phyloP scores from a whole-genome alignment of 2,888 invertebrate genomes.

The Steinernema carpocapsae region DNA sequence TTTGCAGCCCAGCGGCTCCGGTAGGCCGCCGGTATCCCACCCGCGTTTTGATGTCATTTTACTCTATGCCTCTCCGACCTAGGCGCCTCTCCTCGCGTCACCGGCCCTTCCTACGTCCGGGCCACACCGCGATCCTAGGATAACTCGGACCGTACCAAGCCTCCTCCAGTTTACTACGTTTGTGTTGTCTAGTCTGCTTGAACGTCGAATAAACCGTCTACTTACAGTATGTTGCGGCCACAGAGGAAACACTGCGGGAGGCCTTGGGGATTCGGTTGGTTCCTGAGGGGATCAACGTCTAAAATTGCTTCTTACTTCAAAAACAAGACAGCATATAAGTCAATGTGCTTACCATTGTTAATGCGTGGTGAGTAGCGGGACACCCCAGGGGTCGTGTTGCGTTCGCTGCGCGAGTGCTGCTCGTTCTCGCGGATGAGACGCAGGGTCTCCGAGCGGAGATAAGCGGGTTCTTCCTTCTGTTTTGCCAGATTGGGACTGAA shows the following conservation, averaged over 20 bases:
- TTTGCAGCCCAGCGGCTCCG: no score
- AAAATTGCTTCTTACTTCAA: slow-evolving; percentile 14
- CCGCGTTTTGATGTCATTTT: neutral
- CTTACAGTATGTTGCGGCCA: slow-evolving; percentile 96
- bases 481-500: slow-evolving; percentile 29
- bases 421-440: slow-evolving; percentile 63
- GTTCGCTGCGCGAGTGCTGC: neutral
- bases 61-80: neutral
- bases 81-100: neutral
- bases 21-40: no score
- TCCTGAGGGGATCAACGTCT: slow-evolving; percentile 72
- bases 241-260: slow-evolving; percentile 94
- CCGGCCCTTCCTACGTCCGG: slow-evolving; percentile 2
- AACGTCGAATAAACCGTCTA: slow-evolving; percentile 30
- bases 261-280: slow-evolving; percentile 74
- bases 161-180: slow-evolving; percentile 8
- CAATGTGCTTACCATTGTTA: neutral
- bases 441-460: slow-evolving; percentile 62
- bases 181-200: neutral
- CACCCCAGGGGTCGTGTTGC: slow-evolving; percentile 19
- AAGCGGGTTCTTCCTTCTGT: slow-evolving; percentile 53
- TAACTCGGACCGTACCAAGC: neutral
- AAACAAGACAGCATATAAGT: neutral
- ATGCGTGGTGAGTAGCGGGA: slow-evolving; percentile 32
- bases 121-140: neutral